These are phyloP conservation scores for Drosophila buzzatii DNA, from an alignment of 2,888 invertebrate genomes.

Conservation along the genomic window DNA sequence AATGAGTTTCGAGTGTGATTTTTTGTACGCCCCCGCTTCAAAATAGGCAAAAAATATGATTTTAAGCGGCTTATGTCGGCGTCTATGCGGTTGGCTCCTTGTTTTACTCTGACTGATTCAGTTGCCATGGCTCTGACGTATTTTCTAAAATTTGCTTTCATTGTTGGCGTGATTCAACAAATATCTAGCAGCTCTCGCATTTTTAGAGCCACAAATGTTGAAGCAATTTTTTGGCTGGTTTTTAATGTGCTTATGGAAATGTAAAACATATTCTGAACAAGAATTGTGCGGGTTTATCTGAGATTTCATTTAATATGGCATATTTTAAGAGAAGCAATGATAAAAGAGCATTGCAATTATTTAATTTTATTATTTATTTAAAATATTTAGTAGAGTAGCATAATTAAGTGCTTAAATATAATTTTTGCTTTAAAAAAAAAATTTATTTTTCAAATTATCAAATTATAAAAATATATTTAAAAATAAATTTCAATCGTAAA, in stretches of 20 bases:
- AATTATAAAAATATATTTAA: not conserved
- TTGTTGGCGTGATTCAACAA: constrained; percentile 15
- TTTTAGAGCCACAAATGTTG: not conserved
- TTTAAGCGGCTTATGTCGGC: constrained; percentile 73
- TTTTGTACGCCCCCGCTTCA: constrained; percentile 8
- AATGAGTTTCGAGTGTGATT: constrained; percentile 79
- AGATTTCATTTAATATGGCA: not conserved
- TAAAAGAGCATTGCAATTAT: not conserved
- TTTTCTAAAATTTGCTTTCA: constrained; percentile 53
- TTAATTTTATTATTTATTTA: not conserved
- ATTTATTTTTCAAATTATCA: not conserved
- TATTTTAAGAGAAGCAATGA: not conserved
- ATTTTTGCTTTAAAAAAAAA: not conserved
- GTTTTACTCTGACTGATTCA: constrained; percentile 6
- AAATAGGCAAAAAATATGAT: constrained; percentile 26
- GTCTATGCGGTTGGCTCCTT: constrained; percentile 26
- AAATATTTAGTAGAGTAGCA: not conserved
- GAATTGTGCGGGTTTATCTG: not conserved
- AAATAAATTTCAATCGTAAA: no score
- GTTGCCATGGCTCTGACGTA: constrained; percentile 55
- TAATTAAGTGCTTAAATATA: not conserved
- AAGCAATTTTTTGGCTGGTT: constrained; percentile 2
- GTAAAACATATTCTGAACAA: not conserved
- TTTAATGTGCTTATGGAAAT: not conserved
- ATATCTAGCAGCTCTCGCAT: not conserved